These are phyloP conservation scores for Mus spretus DNA, from an alignment of 2,797 vertebrate species.

Conservation along the genomic window DNA sequence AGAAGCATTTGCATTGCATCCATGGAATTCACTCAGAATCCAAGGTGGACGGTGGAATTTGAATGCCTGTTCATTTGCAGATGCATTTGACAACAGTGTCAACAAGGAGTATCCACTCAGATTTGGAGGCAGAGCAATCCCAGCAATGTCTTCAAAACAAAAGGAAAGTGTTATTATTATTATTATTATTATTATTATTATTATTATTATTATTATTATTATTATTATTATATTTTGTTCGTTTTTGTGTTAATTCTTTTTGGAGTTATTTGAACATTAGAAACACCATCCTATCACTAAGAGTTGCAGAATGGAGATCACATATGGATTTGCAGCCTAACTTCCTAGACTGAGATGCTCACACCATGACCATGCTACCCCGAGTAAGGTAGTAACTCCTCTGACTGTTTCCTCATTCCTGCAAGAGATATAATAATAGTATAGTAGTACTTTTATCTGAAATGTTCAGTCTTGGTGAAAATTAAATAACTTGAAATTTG, in stretches of 20 bases:
- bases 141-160: conserved; percentile 92
- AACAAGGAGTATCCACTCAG: conserved; percentile 95
- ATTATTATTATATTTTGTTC: background rate
- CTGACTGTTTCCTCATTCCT: conserved; percentile 33
- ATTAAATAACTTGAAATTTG: conserved; percentile 32
- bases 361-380: background rate
- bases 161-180: background rate
- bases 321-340: conserved; percentile 1
- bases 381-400: background rate
- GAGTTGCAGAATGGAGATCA: background rate
- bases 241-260: background rate
- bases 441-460: conserved; percentile 16
- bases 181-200: too few species aligned
- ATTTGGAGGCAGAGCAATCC: conserved; percentile 88
- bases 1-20: conserved; percentile 96
- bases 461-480: conserved; percentile 52
- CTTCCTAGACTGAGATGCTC: background rate
- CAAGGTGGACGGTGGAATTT: conserved; percentile 88
- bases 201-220: too few species aligned
- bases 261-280: conserved; percentile 9
- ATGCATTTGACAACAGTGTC: conserved; percentile 87
- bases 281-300: conserved; percentile 34
- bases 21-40: conserved; percentile 97
- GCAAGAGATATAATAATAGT: background rate
- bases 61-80: conserved; percentile 5